Conservation (phyloP, 2,797 vertebrate genomes). For the Australoheros facetus region DNA sequence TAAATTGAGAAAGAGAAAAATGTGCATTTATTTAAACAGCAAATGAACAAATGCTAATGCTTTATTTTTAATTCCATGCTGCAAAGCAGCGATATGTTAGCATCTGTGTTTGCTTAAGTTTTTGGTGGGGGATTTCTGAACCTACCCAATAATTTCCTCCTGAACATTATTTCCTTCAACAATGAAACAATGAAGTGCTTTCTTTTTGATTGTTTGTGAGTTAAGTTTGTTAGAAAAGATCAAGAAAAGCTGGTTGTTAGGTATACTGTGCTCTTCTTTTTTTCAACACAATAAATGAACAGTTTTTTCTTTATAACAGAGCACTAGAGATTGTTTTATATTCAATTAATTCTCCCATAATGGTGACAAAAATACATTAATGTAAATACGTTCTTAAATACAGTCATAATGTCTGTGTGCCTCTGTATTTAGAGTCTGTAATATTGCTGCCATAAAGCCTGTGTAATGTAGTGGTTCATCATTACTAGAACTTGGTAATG, state of each 20-base stretch:
- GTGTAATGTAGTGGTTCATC: constrained; percentile 2
- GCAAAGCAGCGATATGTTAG: too few relatives aligned
- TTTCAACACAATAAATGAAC: neutral
- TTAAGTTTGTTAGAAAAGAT: neutral
- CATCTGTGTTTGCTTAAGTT: too few relatives aligned
- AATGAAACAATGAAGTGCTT: neutral
- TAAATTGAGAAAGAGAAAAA: too few relatives aligned
- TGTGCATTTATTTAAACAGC: too few relatives aligned
- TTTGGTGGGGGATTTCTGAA: too few relatives aligned
- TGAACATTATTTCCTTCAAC: neutral
- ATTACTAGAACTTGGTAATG: constrained; percentile 14
- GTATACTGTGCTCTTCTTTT: neutral
- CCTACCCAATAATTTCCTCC: neutral
- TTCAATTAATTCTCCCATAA: neutral
- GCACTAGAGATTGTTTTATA: neutral
- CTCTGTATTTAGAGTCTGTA: neutral
- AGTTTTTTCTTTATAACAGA: neutral
- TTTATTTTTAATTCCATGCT: too few relatives aligned
- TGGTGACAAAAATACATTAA: neutral
- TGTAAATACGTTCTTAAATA: neutral
- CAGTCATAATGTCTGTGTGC: neutral
- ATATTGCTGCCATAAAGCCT: neutral
- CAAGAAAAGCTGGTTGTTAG: neutral
- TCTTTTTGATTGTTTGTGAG: neutral
- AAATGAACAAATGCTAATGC: too few relatives aligned